phyloP scores from a whole-genome alignment of 30 jellyfish, hydroid and myxozoan species.

The Aurelia sp. region DNA sequence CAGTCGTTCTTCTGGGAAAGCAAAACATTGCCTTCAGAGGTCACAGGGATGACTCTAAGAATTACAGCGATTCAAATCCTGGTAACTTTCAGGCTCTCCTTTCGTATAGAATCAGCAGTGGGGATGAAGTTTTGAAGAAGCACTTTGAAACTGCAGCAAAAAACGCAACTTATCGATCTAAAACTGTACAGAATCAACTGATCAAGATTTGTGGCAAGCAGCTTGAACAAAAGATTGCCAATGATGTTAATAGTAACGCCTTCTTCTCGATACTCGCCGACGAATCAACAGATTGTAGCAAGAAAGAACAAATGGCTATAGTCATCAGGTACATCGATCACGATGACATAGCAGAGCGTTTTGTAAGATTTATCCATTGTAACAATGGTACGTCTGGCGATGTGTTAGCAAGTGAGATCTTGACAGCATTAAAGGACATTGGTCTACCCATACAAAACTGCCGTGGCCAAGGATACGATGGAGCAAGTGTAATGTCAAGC shows the following conservation, averaged over 20 bases:
- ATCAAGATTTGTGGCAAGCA: constrained; percentile 51
- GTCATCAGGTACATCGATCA: constrained; percentile 33
- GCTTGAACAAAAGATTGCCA: constrained; percentile 7
- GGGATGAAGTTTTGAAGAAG: constrained; percentile 49
- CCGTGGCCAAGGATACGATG: constrained; percentile 68
- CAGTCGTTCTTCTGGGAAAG: constrained; percentile 33
- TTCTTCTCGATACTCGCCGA: constrained; percentile 55
- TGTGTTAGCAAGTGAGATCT: constrained; percentile 25
- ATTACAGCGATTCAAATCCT: constrained; percentile 12
- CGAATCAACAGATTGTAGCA: constrained; percentile 46
- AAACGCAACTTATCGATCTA: constrained; percentile 66
- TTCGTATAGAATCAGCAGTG: constrained; percentile 53
- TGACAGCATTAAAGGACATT: constrained; percentile 30
- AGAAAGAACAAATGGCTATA: constrained; percentile 43
- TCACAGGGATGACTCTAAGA: constrained; percentile 21
- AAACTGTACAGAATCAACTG: constrained; percentile 58
- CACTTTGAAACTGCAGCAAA: constrained; percentile 50
- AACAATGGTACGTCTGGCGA: constrained; percentile 26
- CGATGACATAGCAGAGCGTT: constrained; percentile 29
- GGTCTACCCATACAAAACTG: constrained; percentile 34
- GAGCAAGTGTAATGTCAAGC: constrained; percentile 60
- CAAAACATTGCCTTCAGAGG: neutral
- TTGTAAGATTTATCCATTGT: constrained; percentile 43
- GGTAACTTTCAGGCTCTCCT: constrained; percentile 77
- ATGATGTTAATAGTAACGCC: neutral